Base-by-base conservation (phyloP, 2,797 vertebrate species). In the Pelodytes ibericus region DNA sequence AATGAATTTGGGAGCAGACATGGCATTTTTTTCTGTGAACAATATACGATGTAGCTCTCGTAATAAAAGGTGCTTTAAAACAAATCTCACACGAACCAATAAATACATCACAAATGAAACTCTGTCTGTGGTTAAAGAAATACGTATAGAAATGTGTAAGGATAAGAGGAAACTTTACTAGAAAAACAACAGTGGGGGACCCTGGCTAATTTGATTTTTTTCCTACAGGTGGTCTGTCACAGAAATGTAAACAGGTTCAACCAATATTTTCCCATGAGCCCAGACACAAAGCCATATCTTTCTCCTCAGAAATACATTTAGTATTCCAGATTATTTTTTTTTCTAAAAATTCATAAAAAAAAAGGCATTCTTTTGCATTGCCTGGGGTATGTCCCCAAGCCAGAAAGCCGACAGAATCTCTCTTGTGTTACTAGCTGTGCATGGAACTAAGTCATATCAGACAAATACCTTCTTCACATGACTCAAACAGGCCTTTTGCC, bases 201-300 rank as follows among this genome's bases (percentile, higher is more conserved):
- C n/a, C 93, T 94, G 88, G 89, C 90, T 95, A 94, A 96, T 96
- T 96, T 95, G 95, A 95, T 94, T 95, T 93, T 36, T 94, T 94
- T 58, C 91, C 95, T 94, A 94, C 94, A 96, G 95, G 95, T 97
- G 96, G 94, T 86, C 93, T 86, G 91, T 94, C 96, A 94, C 94
- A 96, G 94, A 92, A n/a, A 84, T 85, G 88, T 82, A 88, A 93
- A 92, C 95, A 96, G 95, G 95, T 98, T 95, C 92, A 82, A 30
- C 86, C 68, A 77, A 77, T 0, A 84, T 80, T 86, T 90, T 92
- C 91, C 91, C 90, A 88, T 83, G 89, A 88, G 90, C 82, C 79
- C 49, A 71, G 66, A 85, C 91, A 92, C 91, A 92, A 90, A 90
- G 90, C 91, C 30, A 82, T 86, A 88, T 90, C 89, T 91, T 88